Percentiles rank a stretch among this genome's conserved stretches.
phyloP scores from a whole-genome alignment of 2,113 vertebrate species.

The Dasyprocta punctata region DNA sequence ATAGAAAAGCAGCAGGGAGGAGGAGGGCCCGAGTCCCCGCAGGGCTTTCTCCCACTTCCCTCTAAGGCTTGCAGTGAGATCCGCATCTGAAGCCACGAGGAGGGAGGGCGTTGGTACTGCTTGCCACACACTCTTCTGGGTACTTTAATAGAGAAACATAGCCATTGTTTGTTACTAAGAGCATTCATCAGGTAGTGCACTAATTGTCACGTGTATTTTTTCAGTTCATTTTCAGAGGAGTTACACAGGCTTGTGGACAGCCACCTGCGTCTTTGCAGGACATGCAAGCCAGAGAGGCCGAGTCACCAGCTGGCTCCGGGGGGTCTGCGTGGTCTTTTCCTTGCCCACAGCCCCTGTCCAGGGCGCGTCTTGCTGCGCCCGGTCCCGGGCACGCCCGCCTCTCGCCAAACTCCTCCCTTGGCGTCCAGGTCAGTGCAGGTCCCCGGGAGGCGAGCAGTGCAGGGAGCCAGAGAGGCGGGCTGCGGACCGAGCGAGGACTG shows the following conservation, averaged over 20 bases:
- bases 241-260: background rate
- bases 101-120: background rate
- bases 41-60: background rate
- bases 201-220: background rate
- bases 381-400: background rate
- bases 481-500: background rate
- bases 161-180: background rate
- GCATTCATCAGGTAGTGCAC: background rate
- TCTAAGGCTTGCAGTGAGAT: background rate
- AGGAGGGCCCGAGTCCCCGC: too few species aligned
- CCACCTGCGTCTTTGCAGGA: background rate
- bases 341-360: background rate
- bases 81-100: background rate
- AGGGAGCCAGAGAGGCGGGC: background rate
- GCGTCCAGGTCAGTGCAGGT: background rate
- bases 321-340: background rate
- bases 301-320: background rate
- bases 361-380: too few species aligned
- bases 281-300: background rate
- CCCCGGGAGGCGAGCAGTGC: background rate
- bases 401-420: background rate
- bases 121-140: background rate
- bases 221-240: background rate
- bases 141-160: conserved; percentile 2
- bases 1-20: background rate